A percentile compares a stretch with the other conserved stretches of the same genome.
phyloP scores from a whole-genome alignment of 1,140 invertebrate genomes.

The Drosophila elegans region DNA sequence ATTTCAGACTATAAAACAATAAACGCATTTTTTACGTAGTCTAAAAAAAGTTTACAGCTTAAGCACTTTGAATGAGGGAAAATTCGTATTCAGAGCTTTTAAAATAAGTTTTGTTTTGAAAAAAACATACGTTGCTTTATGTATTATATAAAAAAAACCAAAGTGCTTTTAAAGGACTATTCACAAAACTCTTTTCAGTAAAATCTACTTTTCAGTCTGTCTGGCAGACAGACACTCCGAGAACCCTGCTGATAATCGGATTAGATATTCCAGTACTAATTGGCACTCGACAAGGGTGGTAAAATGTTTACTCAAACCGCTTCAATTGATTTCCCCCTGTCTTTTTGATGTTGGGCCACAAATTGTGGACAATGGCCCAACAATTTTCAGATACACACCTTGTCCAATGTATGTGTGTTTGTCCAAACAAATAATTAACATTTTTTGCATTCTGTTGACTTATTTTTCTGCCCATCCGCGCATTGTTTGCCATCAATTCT shows the following conservation, averaged over 20 bases:
- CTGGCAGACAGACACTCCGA: slow-evolving; percentile 3
- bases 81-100: not conserved
- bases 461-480: slow-evolving; percentile 22
- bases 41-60: not conserved
- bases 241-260: slow-evolving; percentile 37
- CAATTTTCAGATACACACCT: slow-evolving; percentile 4
- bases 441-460: slow-evolving; percentile 34
- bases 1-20: no score
- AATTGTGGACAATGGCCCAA: slow-evolving; percentile 20
- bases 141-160: slow-evolving; percentile 2
- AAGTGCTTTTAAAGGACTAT: slow-evolving; percentile 9
- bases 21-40: no score
- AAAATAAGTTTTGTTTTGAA: not conserved
- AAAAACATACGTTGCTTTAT: not conserved
- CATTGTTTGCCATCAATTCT: slow-evolving; percentile 40
- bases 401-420: not conserved
- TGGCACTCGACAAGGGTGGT: slow-evolving; percentile 31
- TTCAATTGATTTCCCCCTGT: slow-evolving; percentile 1
- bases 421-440: slow-evolving; percentile 40
- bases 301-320: slow-evolving; percentile 8
- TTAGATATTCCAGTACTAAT: slow-evolving; percentile 40
- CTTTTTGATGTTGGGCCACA: slow-evolving; percentile 26
- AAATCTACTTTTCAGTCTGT: slow-evolving; percentile 1
- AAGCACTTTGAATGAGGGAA: not conserved
- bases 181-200: slow-evolving; percentile 2